Conservation (phyloP, 2,888 invertebrate species). For the Tetropium fuscum region DNA sequence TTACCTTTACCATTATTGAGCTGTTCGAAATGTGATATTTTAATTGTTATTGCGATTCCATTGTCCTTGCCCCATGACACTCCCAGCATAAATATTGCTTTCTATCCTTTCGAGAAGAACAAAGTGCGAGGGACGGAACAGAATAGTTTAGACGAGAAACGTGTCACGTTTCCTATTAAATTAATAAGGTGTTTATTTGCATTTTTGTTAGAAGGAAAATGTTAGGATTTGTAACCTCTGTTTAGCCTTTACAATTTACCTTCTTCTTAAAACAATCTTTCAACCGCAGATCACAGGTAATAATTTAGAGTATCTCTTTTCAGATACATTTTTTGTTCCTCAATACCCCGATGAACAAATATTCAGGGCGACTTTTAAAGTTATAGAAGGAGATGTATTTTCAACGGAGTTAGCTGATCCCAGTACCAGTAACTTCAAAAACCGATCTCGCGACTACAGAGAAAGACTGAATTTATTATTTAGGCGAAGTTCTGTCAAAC, state of each 20-base stretch:
- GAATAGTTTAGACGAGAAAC: not conserved
- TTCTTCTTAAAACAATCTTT: too few relatives aligned
- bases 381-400: conserved; percentile 78
- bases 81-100: conserved; percentile 3
- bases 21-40: not conserved
- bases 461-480: conserved; percentile 81
- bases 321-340: conserved; percentile 81
- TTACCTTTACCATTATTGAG: not conserved
- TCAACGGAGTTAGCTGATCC: conserved; percentile 75
- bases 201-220: too few relatives aligned
- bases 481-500: conserved; percentile 78
- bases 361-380: conserved; percentile 85
- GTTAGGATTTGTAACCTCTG: too few relatives aligned
- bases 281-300: too few relatives aligned
- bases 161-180: not conserved
- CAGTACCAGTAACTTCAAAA: conserved; percentile 77
- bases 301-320: too few relatives aligned
- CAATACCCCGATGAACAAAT: conserved; percentile 83
- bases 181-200: not conserved
- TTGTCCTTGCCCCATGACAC: conserved; percentile 4
- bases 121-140: not conserved
- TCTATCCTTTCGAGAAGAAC: conserved; percentile 5
- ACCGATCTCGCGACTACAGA: conserved; percentile 79
- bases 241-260: too few relatives aligned
- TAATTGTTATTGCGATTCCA: not conserved